Evolutionary conservation across 2,797 vertebrate species (phyloP), one percentile per base, ranked within the genome.

Genomic region (Sparus aurata): DNA sequence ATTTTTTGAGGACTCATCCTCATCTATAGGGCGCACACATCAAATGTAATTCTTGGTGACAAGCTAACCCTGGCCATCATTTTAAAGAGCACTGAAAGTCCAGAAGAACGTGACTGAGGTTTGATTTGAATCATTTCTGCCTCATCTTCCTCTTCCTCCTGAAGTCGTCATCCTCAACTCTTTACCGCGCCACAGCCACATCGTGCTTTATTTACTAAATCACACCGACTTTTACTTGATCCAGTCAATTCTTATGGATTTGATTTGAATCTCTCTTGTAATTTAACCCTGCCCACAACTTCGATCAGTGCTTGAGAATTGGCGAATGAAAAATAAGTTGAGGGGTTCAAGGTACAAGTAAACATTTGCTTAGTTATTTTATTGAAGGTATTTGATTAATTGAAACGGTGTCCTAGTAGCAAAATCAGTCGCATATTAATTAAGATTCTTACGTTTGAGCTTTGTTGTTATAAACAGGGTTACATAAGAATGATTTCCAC

Each of bases 351-450:
- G n/a, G 30, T 34, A 34, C 23, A 43, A 22, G 50, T 46, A 52
- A 45, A 52, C 12, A 0, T 1, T 38, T 46, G 0, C 10, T 22
- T 1, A 25, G 1, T 17, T 34, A 17, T 17, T 43, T 71, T 10
- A n/a, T 9, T 49, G 3, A 75, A 23, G 23, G n/a, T 5, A n/a
- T 75, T 65, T 52, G 18, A 74, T 54, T 74, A 8, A 54, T 30
- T 23, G 4, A 3, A 34, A 50, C 46, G 20, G 16, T 4, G 2
- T 15, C 57, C 60, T 7, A 50, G 25, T 12, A 46, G 54, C 27
- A 17, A 45, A 55, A 78, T 58, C 25, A 47, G 41, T n/a, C 4
- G 47, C 22, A 12, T n/a, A 47, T 74, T 74, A 49, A n/a, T 50
- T n/a, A 34, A 58, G 27, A 58, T 34, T 34, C 2, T 18, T 34